Base-by-base conservation (phyloP, 2,888 invertebrate species). In the Tyria jacobaeae region DNA sequence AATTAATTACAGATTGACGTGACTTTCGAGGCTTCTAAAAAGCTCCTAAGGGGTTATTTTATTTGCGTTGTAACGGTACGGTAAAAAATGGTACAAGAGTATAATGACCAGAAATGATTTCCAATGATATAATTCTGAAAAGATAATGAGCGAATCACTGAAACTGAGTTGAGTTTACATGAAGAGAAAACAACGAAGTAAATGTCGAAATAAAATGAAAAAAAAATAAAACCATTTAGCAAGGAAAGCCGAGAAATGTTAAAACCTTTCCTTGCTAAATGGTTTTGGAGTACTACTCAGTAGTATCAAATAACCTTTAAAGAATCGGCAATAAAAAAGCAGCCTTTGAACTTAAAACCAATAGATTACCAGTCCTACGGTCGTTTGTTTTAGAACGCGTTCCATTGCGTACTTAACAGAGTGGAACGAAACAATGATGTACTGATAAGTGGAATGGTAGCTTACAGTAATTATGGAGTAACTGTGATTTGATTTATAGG, bases 401-500 rank as follows among this genome's bases (percentile, higher is more conserved):
- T 58, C 34, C 51, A 50, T 58, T 58, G 57, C 58, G 52, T 41
- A 35, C 51, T 24, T 24, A 58, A 44, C 44, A 52, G 52, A 44
- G 52, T 52, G 58, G 27, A 52, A 58, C 41, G n/a, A 35, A 52
- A 34, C 35, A 44, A 47, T 49, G 57, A 39, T 49, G 37, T 49
- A 27, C 49, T 37, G 48, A 49, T 57, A 44, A 35, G 52, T 41
- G 41, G 52, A 58, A 58, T 58, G 44, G 51, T 52, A 47, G 17
- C 21, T 27, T 49, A 21, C 21, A 51, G 21, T 58, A 49, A 51
- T 51, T 41, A 41, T 24, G 2, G 15, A 27, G 41, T 51, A 50
- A 27, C 49, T 35, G 35, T 35, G 37, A 17, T 41, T 21, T 51
- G 31, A 58, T 27, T 39, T 50, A 50, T 58, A 41, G 51, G 21